Conservation (phyloP, 2,888 invertebrate genomes). For the Frankliniella intonsa region DNA sequence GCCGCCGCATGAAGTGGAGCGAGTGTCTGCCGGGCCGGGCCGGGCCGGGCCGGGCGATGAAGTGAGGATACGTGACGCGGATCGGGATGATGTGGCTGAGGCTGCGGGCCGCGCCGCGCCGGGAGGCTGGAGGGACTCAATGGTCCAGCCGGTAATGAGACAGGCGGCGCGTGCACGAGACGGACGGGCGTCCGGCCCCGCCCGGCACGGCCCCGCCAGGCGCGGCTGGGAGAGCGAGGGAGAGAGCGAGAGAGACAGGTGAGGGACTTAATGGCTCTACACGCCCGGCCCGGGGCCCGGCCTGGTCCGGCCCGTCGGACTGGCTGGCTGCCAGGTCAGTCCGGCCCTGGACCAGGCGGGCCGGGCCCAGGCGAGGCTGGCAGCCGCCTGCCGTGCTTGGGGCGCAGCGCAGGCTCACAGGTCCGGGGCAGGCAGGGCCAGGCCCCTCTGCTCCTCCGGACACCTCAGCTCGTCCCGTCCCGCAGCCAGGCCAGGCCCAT, state of each 20-base stretch:
- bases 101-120: background rate
- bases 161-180: conserved; percentile 19
- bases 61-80: too few species aligned
- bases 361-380: background rate
- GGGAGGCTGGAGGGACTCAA: background rate
- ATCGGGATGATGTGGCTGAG: background rate
- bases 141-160: conserved; percentile 7
- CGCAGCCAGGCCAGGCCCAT: too few species aligned
- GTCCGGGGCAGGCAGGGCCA: background rate
- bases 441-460: background rate
- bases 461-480: too few species aligned
- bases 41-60: too few species aligned
- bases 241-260: background rate
- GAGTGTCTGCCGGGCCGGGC: too few species aligned
- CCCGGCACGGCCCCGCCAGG: background rate
- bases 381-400: background rate
- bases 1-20: too few species aligned
- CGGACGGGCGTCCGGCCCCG: background rate
- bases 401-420: background rate
- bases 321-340: background rate
- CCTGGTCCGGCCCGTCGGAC: background rate
- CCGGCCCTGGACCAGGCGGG: background rate
- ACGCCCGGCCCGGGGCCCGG: background rate
- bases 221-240: background rate
- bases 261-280: background rate